These are phyloP conservation scores for Eidolon helvum DNA, from an alignment of 2,113 vertebrate species.

Conservation along the genomic window DNA sequence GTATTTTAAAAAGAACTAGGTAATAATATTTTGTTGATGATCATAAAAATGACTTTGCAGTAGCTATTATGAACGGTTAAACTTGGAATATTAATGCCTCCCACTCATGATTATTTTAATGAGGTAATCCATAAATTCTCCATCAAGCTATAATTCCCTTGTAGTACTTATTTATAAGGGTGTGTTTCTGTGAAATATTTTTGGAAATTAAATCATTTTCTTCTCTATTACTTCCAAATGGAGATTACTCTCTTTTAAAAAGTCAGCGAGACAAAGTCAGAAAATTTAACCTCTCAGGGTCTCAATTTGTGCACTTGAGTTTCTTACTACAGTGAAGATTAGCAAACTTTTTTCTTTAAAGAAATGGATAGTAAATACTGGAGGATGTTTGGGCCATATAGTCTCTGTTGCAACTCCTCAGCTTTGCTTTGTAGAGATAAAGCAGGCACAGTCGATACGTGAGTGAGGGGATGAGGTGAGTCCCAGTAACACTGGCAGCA, in stretches of 20 bases:
- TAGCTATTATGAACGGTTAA: slow-evolving; percentile 61
- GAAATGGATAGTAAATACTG: neutral
- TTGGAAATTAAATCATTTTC: slow-evolving; percentile 65
- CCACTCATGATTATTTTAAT: slow-evolving; percentile 62
- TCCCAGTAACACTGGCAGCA: neutral
- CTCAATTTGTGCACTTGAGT: neutral
- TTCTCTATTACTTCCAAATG: slow-evolving; percentile 40
- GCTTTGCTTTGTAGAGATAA: neutral
- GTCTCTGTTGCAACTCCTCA: neutral
- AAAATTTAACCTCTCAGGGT: neutral
- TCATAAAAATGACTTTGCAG: slow-evolving; percentile 49
- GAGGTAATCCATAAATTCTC: slow-evolving; percentile 60
- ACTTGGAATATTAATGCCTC: slow-evolving; percentile 61
- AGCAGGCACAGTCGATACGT: too few relatives aligned
- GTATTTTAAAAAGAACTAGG: slow-evolving; percentile 46
- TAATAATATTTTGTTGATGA: slow-evolving; percentile 63
- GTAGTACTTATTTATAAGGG: slow-evolving; percentile 56
- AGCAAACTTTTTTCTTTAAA: neutral
- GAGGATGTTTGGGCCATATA: neutral
- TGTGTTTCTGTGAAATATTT: slow-evolving; percentile 59
- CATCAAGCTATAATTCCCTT: slow-evolving; percentile 55
- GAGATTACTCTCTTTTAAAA: slow-evolving; percentile 4
- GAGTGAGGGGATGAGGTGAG: neutral
- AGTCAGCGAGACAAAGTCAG: neutral
- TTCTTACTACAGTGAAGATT: neutral